These are phyloP conservation scores for Notodonta ziczac DNA, from an alignment of 2,888 invertebrate species.

Conservation along the genomic window DNA sequence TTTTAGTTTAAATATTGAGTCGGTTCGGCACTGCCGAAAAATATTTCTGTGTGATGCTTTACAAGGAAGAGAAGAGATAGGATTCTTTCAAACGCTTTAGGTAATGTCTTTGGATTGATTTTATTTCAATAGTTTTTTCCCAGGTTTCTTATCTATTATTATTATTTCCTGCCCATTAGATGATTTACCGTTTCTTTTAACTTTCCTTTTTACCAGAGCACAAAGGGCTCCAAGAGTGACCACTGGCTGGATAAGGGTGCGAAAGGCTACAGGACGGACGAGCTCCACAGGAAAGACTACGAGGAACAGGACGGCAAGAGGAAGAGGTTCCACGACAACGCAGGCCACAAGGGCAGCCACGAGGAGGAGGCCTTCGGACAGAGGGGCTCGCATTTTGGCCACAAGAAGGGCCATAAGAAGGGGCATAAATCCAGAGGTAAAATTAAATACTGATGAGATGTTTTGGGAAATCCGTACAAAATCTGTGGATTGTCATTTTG, in stretches of 20 bases:
- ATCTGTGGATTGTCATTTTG: too few species aligned
- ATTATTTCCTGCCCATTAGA: too few species aligned
- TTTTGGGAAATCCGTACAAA: too few species aligned
- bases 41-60: too few species aligned
- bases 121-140: too few species aligned
- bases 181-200: not conserved
- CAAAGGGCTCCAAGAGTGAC: conserved; percentile 84
- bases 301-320: conserved; percentile 86
- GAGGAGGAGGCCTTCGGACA: conserved; percentile 88
- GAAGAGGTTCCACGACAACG: conserved; percentile 87
- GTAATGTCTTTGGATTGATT: too few species aligned
- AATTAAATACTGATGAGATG: conserved; percentile 7
- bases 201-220: conserved; percentile 57
- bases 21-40: too few species aligned
- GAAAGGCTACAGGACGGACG: conserved; percentile 85
- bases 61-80: too few species aligned
- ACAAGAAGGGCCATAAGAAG: conserved; percentile 91
- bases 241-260: conserved; percentile 85
- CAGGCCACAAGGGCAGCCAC: conserved; percentile 86
- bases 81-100: too few species aligned
- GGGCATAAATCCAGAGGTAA: conserved; percentile 90
- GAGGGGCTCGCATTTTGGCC: conserved; percentile 88
- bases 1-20: too few species aligned
- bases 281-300: conserved; percentile 84
- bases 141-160: too few species aligned